A percentile compares a stretch with the other conserved stretches of the same genome.
Evolutionary conservation across 2,113 vertebrate species (phyloP).

Genomic region (Rhabdomys dilectus): DNA sequence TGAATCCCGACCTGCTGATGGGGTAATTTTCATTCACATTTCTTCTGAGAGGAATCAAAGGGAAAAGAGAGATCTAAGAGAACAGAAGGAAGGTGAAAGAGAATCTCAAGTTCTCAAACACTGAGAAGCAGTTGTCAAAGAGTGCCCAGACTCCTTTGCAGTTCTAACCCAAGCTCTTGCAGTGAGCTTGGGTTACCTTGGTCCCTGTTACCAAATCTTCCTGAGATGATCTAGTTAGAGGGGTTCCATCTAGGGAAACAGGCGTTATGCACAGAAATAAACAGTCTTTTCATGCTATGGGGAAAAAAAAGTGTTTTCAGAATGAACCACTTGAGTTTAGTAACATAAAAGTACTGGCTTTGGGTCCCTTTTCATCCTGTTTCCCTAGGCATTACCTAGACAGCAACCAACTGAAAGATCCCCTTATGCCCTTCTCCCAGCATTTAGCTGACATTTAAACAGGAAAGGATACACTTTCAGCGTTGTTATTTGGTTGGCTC

Average conservation of each 20-base stretch:
- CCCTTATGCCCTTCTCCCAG: not conserved
- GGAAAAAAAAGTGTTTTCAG: not conserved
- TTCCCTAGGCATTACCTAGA: not conserved
- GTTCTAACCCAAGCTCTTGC: not conserved
- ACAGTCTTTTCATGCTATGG: not conserved
- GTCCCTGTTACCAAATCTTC: not conserved
- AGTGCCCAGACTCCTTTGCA: not conserved
- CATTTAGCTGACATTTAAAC: constrained; percentile 23
- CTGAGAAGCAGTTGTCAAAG: not conserved
- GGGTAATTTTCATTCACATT: not conserved
- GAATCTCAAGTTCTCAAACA: not conserved
- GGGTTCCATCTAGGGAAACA: constrained; percentile 31
- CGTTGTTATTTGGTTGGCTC: not conserved
- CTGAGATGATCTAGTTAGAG: constrained; percentile 11
- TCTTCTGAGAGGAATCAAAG: not conserved
- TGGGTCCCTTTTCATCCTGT: not conserved
- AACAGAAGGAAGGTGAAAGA: not conserved
- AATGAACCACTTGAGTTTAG: not conserved
- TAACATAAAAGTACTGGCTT: not conserved
- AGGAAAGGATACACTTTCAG: not conserved
- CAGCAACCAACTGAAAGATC: not conserved
- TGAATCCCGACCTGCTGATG: not conserved
- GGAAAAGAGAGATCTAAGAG: not conserved
- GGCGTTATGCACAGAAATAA: not conserved
- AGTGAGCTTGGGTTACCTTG: not conserved